phyloP scores from a whole-genome alignment of 2,113 vertebrate genomes.

The Solea senegalensis region DNA sequence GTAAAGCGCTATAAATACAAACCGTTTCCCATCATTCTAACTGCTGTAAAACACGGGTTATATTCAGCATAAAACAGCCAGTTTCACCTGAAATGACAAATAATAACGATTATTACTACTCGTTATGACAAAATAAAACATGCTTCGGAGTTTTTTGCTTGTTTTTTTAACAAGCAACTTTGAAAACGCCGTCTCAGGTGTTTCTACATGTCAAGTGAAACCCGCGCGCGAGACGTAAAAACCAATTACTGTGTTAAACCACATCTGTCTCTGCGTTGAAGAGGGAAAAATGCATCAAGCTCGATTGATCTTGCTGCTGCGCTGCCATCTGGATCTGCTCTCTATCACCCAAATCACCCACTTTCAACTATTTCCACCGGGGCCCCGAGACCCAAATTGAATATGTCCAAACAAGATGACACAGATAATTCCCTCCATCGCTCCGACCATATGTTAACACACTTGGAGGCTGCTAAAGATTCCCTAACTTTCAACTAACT shows the following conservation, averaged over 20 bases:
- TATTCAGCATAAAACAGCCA: background rate
- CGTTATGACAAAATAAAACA: slow-evolving; percentile 5
- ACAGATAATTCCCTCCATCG: slow-evolving; percentile 87
- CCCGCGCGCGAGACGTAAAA: slow-evolving; percentile 53
- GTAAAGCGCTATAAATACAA: too few relatives aligned
- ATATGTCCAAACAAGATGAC: slow-evolving; percentile 84
- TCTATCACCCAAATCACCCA: slow-evolving; percentile 76
- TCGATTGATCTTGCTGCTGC: slow-evolving; percentile 73
- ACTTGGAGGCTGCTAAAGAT: slow-evolving; percentile 79
- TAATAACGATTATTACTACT: background rate
- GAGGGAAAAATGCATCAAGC: slow-evolving; percentile 70
- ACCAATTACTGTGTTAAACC: slow-evolving; percentile 71
- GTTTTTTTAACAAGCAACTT: slow-evolving; percentile 23
- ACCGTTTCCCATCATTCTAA: too few relatives aligned
- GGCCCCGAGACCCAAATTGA: slow-evolving; percentile 86
- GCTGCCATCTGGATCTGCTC: slow-evolving; percentile 78
- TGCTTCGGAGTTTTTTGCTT: background rate
- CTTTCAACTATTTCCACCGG: slow-evolving; percentile 82
- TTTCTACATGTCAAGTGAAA: slow-evolving; percentile 66
- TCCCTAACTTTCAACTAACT: slow-evolving; percentile 84
- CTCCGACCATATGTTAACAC: slow-evolving; percentile 87
- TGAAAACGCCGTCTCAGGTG: slow-evolving; percentile 30
- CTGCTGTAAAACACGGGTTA: background rate
- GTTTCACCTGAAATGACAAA: background rate
- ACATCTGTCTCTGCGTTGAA: slow-evolving; percentile 73